Evolutionary conservation across 1,140 invertebrate species (phyloP).

Genomic region (Drosophila punjabiensis): DNA sequence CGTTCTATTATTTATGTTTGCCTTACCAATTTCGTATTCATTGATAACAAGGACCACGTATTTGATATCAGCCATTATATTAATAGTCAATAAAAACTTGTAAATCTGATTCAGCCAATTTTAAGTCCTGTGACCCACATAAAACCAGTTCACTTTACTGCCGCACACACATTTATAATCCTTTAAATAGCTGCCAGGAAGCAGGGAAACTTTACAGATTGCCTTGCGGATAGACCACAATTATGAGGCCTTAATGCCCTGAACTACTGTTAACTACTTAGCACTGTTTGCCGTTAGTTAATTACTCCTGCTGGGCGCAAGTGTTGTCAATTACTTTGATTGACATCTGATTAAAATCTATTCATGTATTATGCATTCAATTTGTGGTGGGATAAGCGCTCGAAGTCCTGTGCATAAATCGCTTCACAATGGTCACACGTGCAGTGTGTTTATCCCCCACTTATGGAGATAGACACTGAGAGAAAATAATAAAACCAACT

Average conservation of each 20-base stretch:
- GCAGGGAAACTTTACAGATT: conserved; percentile 7
- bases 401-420: conserved; percentile 36
- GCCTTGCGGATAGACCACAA: conserved; percentile 1
- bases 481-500: background rate
- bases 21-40: background rate
- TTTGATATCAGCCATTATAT: background rate
- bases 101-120: background rate
- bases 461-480: background rate
- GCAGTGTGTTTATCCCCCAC: background rate
- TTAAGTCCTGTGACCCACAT: conserved; percentile 2
- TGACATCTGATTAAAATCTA: conserved; percentile 54
- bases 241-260: background rate
- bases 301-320: conserved; percentile 9
- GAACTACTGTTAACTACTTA: conserved; percentile 23
- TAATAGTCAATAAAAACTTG: conserved; percentile 5
- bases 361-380: conserved; percentile 39
- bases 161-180: conserved; percentile 5
- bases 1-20: background rate
- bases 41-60: background rate
- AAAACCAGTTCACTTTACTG: background rate
- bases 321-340: conserved; percentile 40
- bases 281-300: conserved; percentile 5
- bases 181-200: background rate
- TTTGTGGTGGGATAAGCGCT: conserved; percentile 38
- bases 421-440: conserved; percentile 24